Conservation (phyloP, 2,888 invertebrate species). For the Platycheirus rosarum region DNA sequence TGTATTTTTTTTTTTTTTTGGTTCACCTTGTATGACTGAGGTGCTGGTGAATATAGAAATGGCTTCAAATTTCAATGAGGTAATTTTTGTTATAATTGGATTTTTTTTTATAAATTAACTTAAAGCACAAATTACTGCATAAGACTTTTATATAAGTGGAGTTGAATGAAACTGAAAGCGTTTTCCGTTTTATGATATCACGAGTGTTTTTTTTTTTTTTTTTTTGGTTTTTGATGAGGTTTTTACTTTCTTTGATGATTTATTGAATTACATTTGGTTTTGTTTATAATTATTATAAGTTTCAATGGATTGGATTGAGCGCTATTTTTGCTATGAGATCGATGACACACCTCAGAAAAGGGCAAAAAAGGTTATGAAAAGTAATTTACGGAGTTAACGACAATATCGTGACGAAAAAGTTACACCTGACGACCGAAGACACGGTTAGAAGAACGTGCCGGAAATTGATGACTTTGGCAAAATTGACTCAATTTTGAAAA, state of each 20-base stretch:
- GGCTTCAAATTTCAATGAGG: slow-evolving; percentile 61
- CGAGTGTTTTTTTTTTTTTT: slow-evolving; percentile 36
- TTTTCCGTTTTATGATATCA: slow-evolving; percentile 52
- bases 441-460: slow-evolving; percentile 5
- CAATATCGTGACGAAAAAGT: neutral
- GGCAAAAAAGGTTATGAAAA: slow-evolving; percentile 12
- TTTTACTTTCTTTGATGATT: slow-evolving; percentile 70
- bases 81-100: slow-evolving; percentile 24
- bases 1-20: slow-evolving; percentile 6
- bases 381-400: neutral
- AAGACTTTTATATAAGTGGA: slow-evolving; percentile 33
- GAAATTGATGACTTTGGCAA: neutral
- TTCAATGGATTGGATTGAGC: slow-evolving; percentile 35
- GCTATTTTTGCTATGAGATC: slow-evolving; percentile 13
- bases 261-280: slow-evolving; percentile 64
- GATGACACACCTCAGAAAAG: slow-evolving; percentile 17
- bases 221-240: slow-evolving; percentile 60
- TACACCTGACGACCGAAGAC: slow-evolving; percentile 1
- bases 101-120: slow-evolving; percentile 18
- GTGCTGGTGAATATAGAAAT: slow-evolving; percentile 8
- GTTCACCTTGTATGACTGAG: slow-evolving; percentile 7
- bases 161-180: slow-evolving; percentile 70
- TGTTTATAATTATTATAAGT: slow-evolving; percentile 14
- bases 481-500: neutral
- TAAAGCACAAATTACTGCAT: slow-evolving; percentile 46